phyloP scores from a whole-genome alignment of 2,113 vertebrate genomes.

The Vidua chalybeata region DNA sequence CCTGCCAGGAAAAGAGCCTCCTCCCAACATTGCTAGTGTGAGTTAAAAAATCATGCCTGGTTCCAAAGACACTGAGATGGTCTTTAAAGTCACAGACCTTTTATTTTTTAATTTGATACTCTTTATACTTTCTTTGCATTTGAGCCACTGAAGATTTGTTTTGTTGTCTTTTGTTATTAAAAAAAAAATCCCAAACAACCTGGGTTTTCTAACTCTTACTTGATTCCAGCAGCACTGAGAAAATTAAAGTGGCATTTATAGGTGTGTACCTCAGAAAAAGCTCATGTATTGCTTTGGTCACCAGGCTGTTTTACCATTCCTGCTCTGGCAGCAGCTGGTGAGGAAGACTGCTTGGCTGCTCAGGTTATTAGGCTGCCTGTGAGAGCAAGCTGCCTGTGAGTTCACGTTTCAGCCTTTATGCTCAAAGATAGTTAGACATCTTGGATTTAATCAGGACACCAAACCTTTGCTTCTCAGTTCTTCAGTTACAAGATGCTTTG shows the following conservation, averaged over 20 bases:
- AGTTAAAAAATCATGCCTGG: neutral
- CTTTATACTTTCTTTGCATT: neutral
- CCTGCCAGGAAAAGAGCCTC: neutral
- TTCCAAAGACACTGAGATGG: neutral
- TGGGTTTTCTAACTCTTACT: neutral
- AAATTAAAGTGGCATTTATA: neutral
- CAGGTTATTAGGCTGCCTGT: neutral
- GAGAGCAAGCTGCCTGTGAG: neutral
- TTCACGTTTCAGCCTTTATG: neutral
- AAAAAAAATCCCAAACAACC: neutral
- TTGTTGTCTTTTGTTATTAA: neutral
- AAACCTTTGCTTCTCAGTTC: neutral
- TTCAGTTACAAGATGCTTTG: neutral
- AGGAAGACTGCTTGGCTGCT: neutral
- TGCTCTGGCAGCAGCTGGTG: neutral
- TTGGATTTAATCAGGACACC: slow-evolving; percentile 3
- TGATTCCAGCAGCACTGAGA: neutral
- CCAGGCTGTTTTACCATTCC: neutral
- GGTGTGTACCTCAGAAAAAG: neutral
- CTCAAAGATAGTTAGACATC: neutral
- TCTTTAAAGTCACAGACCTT: neutral
- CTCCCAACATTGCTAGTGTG: neutral
- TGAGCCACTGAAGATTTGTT: neutral
- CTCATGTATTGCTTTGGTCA: rapidly evolving
- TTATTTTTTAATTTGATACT: neutral